A percentile compares a stretch with the other conserved stretches of the same genome.
Evolutionary conservation across 2,113 vertebrate genomes (phyloP).

Genomic region (Tyto alba): DNA sequence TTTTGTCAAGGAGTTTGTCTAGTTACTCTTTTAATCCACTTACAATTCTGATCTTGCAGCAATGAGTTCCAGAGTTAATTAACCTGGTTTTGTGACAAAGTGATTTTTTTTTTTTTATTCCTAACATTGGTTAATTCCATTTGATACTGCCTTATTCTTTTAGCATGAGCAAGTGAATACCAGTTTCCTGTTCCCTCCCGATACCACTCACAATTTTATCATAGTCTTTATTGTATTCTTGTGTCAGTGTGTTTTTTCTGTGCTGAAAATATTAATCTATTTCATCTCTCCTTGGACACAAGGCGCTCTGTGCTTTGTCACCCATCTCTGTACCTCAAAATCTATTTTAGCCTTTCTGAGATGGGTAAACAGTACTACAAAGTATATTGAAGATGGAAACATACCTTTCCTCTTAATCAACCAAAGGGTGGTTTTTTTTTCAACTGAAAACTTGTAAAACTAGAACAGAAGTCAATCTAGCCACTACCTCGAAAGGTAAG

Average conservation of each 20-base stretch:
- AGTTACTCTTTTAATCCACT: not conserved
- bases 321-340: not conserved
- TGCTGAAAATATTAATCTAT: not conserved
- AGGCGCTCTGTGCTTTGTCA: not conserved
- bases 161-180: not conserved
- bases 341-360: not conserved
- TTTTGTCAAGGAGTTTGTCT: not conserved
- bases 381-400: not conserved
- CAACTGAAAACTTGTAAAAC: not conserved
- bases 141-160: not conserved
- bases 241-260: not conserved
- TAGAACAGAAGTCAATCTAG: not conserved
- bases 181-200: not conserved
- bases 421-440: not conserved
- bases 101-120: not conserved
- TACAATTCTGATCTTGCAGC: not conserved
- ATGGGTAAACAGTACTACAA: not conserved
- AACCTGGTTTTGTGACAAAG: not conserved
- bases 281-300: not conserved
- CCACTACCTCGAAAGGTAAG: not conserved
- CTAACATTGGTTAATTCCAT: not conserved
- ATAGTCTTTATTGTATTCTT: not conserved
- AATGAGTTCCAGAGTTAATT: not conserved
- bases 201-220: not conserved
- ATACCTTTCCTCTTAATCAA: not conserved